These are phyloP conservation scores for Antheraea yamamai DNA, from an alignment of 2,888 invertebrate species.

Conservation along the genomic window DNA sequence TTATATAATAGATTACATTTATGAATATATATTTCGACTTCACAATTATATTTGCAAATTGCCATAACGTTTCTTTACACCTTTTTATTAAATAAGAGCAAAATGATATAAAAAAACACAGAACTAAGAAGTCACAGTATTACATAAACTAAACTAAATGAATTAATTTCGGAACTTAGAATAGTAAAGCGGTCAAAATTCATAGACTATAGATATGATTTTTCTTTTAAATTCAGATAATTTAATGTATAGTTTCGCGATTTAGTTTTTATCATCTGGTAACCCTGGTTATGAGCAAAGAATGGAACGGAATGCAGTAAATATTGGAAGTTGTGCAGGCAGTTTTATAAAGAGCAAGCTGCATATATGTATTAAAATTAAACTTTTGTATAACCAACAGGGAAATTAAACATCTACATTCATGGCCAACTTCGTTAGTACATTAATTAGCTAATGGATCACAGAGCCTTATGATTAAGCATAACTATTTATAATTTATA, in stretches of 20 bases:
- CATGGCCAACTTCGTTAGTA: neutral
- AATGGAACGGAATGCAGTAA: conserved; percentile 45
- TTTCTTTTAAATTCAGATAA: neutral
- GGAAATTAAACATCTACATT: neutral
- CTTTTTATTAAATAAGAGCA: no score
- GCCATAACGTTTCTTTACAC: no score
- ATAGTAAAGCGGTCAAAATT: neutral
- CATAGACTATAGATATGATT: no score
- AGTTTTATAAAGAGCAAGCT: conserved; percentile 7
- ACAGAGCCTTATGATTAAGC: neutral
- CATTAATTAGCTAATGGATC: conserved; percentile 5
- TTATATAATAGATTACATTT: no score
- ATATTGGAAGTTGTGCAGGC: conserved; percentile 33
- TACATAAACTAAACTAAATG: no score
- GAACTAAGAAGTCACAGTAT: no score
- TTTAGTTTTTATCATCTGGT: neutral
- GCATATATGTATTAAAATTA: neutral
- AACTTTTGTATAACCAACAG: neutral
- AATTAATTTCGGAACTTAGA: neutral
- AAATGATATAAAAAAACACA: no score
- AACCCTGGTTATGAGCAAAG: conserved; percentile 24
- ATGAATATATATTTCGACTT: no score
- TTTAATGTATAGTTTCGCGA: neutral
- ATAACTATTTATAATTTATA: neutral
- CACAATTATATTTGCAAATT: no score